Evolutionary conservation across 2,797 vertebrate species (phyloP), one percentile per base, ranked within the genome.

Genomic region (Sandelia bainsii): DNA sequence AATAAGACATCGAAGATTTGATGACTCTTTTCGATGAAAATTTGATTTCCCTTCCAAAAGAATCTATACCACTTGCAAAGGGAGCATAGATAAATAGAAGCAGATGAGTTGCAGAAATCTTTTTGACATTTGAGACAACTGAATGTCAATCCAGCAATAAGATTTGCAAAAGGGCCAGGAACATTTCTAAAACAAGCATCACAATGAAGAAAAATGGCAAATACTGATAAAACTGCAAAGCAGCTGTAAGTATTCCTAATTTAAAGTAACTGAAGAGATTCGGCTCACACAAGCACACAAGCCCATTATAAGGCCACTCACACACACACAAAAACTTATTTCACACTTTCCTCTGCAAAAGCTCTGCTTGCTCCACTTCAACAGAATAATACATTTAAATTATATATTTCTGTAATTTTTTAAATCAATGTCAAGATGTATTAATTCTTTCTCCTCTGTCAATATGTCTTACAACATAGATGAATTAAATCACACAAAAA

Each of bases 251-350:
- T 22, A 12, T 52, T 56, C 14, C 14, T 61, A 17, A 82, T 72
- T 81, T 76, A 20, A 65, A 72, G 49, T 17, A 23, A 63, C 40
- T 72, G 27, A 61, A 71, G 46, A 57, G 37, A 72, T 63, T 70
- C 66, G 20, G 42, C 25, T 32, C 23, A 4, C 62, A 60, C 46
- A 69, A 42, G 50, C 52, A 66, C 62, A 66, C 50, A 62, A 39
- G 64, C 67, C 48, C 62, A 46, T 62, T 65, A 68, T 52, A 32
- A 72, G 69, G 52, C 77, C 84, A 87, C 76, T 67, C 83, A 75
- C 58, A 67, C 52, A 72, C 51, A 9, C 9, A 34, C 34, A 34
- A 6, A 34, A 8, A 71, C 58, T 64, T 22, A 45, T 46, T 60
- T 29, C 57, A 66, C 51, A 62, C 49, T 56, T 29, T 65, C 27